Base-by-base conservation (phyloP, 2,113 vertebrate species). In the Corythornis cristatus region DNA sequence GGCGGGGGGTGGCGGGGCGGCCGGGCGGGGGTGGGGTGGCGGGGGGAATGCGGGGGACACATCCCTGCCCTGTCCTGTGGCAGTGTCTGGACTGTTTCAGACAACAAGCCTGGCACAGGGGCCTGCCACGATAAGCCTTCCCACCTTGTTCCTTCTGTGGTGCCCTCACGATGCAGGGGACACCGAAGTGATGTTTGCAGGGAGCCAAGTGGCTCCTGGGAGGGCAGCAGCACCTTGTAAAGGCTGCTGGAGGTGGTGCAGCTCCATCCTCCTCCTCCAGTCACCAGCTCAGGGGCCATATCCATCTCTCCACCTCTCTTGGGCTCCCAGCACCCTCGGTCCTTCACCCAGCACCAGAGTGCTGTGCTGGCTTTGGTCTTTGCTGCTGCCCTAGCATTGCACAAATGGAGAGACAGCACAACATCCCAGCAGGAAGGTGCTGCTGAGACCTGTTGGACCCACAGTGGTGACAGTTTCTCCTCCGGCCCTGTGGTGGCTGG, bases 81-180 rank as follows among this genome's bases (percentile, higher is more conserved):
- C 35, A 45, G 0, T 0, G 2, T 33, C 56, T 31, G 12, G 21
- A 84, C 45, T 57, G 50, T 12, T 57, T 8, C 37, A 19, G 57
- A 37, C 64, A 76, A 22, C 1, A 1, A 58, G 57, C 31, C 66
- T 29, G 37, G 46, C 20, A 12, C 2, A 5, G 67, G 11, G 11
- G 14, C 35, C 48, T 2, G 2, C 42, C 1, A 1, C 42, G 6
- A 13, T 2, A 7, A 73, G 51, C 35, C 40, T 61, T 71, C 64
- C 29, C 40, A 54, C 25, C 12, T 64, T 57, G 26, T 43, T 15
- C 35, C 35, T 0, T 0, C 60, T 28, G n/a, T 1, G 1, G 26
- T 50, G 70, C 17, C 22, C 53, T 71, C 3, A 1, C 22, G n/a
- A 12, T 1, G 3, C 31, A 17, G 26, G 16, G 42, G 37, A 61